Base-by-base conservation (phyloP, 2,888 invertebrate genomes). In the Dione juno region DNA sequence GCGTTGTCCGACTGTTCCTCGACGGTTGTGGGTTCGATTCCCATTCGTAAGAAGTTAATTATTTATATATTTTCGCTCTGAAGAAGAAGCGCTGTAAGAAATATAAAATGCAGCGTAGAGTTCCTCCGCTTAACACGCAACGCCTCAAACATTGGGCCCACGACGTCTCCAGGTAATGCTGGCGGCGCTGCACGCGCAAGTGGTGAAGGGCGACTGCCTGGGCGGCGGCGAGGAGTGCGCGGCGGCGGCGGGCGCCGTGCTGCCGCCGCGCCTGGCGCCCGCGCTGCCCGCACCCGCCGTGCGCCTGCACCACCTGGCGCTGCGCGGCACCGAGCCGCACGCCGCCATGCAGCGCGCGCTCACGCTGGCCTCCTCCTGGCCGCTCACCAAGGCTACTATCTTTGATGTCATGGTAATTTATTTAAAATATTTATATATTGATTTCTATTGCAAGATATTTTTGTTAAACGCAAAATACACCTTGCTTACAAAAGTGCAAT, bases 301-400 rank as follows among this genome's bases (percentile, higher is more conserved):
- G 45, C 96, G 97, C 3, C 95, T 97, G 90, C 98, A 98, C 87
- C 99, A 99, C 92, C 97, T 98, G 85, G 97, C 97, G 50, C 93
- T 98, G 77, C 94, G 96, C 67, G 98, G 98, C 73, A 98, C 98
- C 94, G 95, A 96, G 53, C 95, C 97, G 0, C 95, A 96, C 10
- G 97, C 97, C 84, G 97, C 98, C 28, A 98, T 98, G 90, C 97
- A 98, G 85, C 96, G 98, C 10, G 98, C 99, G 85, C 94, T 99
- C 66, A 98, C 98, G 84, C 94, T 99, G 28, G 97, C 99, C 75
- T 96, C 97, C 85, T 97, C 97, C 75, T 99, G 98, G 98, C 98
- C 98, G 41, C 94, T 99, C 67, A 97, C 98, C 76, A 95, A 97
- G 77, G 98, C 98, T 16, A 98, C 98, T 61, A 97, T 99, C 81